Conservation (phyloP, 1,140 invertebrate genomes). For the Zaprionus kolodkinae region DNA sequence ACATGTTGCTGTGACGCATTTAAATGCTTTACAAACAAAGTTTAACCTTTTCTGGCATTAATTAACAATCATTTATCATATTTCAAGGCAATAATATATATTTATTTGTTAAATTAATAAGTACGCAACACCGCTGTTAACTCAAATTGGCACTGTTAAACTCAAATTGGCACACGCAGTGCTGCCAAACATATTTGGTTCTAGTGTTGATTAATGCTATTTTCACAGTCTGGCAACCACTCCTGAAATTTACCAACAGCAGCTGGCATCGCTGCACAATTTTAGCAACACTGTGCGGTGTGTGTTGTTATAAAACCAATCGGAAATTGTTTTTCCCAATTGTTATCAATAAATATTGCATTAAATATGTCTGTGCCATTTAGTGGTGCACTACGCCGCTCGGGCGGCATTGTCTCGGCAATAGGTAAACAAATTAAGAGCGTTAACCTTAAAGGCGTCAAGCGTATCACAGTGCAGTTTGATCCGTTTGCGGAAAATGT, state of each 20-base stretch:
- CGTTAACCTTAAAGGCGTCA: conserved; percentile 92
- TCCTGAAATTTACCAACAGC: neutral
- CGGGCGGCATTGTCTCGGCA: conserved; percentile 87
- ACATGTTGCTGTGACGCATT: conserved; percentile 29
- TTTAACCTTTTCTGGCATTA: conserved; percentile 1
- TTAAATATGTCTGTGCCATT: conserved; percentile 88
- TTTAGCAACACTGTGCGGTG: conserved; percentile 23
- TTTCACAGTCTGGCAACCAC: conserved; percentile 6
- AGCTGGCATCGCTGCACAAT: conserved; percentile 13
- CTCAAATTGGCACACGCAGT: conserved; percentile 28
- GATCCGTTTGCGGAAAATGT: conserved; percentile 92
- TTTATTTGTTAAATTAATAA: neutral
- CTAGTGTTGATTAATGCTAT: conserved; percentile 31
- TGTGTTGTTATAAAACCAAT: conserved; percentile 55
- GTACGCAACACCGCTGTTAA: neutral
- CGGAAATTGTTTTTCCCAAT: conserved; percentile 27
- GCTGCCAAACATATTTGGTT: conserved; percentile 23
- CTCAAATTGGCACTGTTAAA: conserved; percentile 42
- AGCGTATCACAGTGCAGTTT: conserved; percentile 90
- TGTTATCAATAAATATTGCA: conserved; percentile 10
- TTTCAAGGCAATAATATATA: neutral
- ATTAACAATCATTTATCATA: neutral
- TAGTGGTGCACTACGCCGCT: conserved; percentile 87
- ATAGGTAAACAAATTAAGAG: conserved; percentile 88
- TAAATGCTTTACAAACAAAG: neutral